Percentiles rank a stretch among this genome's conserved stretches.
Evolutionary conservation across 1,140 invertebrate genomes (phyloP).

Genomic region (Thaumatotibia leucotreta): DNA sequence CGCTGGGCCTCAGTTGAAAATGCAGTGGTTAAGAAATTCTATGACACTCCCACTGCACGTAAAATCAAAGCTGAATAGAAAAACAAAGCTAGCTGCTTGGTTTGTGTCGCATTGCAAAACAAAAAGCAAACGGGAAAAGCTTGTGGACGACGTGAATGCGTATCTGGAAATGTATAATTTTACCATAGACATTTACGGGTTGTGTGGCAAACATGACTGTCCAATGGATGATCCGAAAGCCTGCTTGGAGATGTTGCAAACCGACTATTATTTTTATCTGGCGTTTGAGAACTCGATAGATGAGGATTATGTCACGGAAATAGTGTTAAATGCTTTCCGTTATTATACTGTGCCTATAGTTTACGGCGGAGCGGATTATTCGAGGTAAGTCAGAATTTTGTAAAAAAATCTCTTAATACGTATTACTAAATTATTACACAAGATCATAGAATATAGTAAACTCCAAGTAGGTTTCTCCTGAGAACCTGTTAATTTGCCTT

Average conservation of each 20-base stretch:
- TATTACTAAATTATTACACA: no score
- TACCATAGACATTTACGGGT: slow-evolving; percentile 47
- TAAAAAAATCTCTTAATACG: no score
- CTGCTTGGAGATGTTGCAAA: slow-evolving; percentile 38
- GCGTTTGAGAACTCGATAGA: slow-evolving; percentile 49
- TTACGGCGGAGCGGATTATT: slow-evolving; percentile 53
- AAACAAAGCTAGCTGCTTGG: slow-evolving; percentile 53
- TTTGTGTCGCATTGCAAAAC: slow-evolving; percentile 45
- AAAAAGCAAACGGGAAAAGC: slow-evolving; percentile 20
- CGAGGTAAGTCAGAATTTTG: slow-evolving; percentile 37
- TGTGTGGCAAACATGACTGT: slow-evolving; percentile 42
- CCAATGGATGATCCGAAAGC: slow-evolving; percentile 39
- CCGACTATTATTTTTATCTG: slow-evolving; percentile 57
- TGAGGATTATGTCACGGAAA: slow-evolving; percentile 53
- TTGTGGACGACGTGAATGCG: slow-evolving; percentile 25
- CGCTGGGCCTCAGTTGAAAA: slow-evolving; percentile 45
- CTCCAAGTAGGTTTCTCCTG: no score
- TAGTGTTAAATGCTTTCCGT: slow-evolving; percentile 39
- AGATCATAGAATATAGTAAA: no score
- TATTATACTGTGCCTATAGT: slow-evolving; percentile 54
- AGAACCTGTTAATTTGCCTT: no score
- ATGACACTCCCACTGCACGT: slow-evolving; percentile 27
- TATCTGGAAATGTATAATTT: slow-evolving; percentile 34
- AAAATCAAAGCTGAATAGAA: slow-evolving; percentile 29
- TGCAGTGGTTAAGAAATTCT: slow-evolving; percentile 44